These are phyloP conservation scores for Porites lobata DNA, from an alignment of 92 coral and sea anemone species.

Conservation along the genomic window DNA sequence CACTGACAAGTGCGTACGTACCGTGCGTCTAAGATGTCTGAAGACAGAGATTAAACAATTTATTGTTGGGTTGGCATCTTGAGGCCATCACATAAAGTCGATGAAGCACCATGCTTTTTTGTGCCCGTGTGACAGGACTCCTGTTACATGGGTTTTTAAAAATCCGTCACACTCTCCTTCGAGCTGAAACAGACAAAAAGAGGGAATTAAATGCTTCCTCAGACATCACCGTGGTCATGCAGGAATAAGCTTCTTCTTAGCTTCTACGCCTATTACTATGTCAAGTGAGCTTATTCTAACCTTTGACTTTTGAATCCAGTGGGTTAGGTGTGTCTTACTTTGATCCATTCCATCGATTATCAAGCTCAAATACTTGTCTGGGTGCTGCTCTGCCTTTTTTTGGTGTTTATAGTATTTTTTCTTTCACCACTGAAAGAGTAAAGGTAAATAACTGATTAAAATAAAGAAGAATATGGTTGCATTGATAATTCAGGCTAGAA, in stretches of 20 bases:
- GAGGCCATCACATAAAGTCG: slow-evolving; percentile 65
- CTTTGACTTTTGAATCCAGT: slow-evolving; percentile 45
- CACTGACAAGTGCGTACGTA: background rate
- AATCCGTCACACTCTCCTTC: slow-evolving; percentile 55
- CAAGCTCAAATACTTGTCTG: slow-evolving; percentile 55
- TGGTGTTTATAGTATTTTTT: slow-evolving; percentile 59
- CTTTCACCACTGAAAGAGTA: slow-evolving; percentile 46
- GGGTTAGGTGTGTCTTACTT: slow-evolving; percentile 51
- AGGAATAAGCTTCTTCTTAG: too few species aligned
- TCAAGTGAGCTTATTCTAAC: background rate
- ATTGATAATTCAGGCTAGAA: too few species aligned
- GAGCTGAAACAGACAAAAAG: slow-evolving; percentile 19
- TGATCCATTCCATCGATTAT: slow-evolving; percentile 66
- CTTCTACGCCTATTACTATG: too few species aligned
- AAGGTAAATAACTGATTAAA: background rate
- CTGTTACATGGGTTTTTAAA: slow-evolving; percentile 70
- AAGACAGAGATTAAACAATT: slow-evolving; percentile 23
- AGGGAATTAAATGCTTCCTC: too few species aligned
- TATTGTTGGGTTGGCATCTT: slow-evolving; percentile 60
- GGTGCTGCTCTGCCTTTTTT: slow-evolving; percentile 50
- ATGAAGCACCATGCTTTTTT: slow-evolving; percentile 62
- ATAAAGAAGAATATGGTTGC: background rate
- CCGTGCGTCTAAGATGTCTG: background rate
- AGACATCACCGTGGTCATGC: too few species aligned
- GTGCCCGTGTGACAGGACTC: slow-evolving; percentile 67